phyloP scores from a whole-genome alignment of 2,888 invertebrate species.

The Drosophila nr. perissopoda region DNA sequence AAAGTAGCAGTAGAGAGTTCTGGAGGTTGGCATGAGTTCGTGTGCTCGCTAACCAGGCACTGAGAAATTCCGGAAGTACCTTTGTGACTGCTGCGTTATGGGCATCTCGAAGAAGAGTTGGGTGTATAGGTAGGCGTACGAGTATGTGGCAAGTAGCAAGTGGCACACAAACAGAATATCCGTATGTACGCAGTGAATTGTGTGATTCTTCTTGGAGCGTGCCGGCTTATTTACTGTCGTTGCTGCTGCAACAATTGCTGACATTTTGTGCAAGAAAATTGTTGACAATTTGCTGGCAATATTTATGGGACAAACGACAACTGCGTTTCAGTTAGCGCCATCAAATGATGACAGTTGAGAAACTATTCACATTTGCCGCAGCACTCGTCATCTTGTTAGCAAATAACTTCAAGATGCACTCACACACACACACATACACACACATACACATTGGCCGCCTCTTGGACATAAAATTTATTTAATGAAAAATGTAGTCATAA shows the following conservation, averaged over 20 bases:
- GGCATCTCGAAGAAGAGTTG: conserved; percentile 1
- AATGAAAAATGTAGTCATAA: conserved; percentile 53
- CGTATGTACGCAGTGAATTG: conserved; percentile 6
- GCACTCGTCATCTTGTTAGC: conserved; percentile 4
- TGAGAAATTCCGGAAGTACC: conserved; percentile 66
- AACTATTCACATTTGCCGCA: conserved; percentile 13
- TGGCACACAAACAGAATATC: conserved; percentile 24
- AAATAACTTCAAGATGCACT: not conserved
- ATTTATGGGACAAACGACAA: conserved; percentile 30
- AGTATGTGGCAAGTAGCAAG: conserved; percentile 37
- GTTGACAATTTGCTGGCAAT: conserved; percentile 50
- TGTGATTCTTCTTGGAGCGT: conserved; percentile 46
- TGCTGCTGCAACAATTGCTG: conserved; percentile 39
- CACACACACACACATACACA: not conserved
- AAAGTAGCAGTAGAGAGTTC: not conserved
- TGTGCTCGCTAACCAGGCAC: conserved; percentile 51
- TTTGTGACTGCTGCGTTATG: conserved; percentile 58
- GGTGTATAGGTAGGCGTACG: conserved; percentile 13
- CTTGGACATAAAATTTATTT: conserved; percentile 38
- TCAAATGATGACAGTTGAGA: conserved; percentile 23
- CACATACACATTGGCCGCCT: not conserved
- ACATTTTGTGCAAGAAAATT: conserved; percentile 54
- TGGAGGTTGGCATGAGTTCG: conserved; percentile 2
- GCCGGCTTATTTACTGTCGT: conserved; percentile 17
- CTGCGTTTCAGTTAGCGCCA: conserved; percentile 25